These are phyloP conservation scores for Gymnorhina tibicen DNA, from an alignment of 2,113 vertebrate species.

Conservation along the genomic window DNA sequence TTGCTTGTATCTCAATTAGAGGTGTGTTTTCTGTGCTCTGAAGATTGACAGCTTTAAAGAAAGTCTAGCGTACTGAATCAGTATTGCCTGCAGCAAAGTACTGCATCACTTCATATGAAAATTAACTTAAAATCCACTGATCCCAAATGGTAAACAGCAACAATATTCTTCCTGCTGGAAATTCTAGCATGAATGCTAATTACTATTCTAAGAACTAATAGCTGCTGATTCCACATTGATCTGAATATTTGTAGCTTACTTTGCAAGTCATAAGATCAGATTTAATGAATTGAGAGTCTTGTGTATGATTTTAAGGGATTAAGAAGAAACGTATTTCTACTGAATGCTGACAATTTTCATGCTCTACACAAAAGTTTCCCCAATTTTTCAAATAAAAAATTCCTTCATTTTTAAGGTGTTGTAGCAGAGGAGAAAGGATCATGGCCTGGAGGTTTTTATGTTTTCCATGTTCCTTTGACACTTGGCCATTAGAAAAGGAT, in stretches of 20 bases:
- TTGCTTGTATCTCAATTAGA: neutral
- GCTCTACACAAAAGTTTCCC: neutral
- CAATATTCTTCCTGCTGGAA: neutral
- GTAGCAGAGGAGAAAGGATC: neutral
- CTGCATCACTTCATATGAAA: neutral
- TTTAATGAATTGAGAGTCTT: neutral
- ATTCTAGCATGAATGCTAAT: neutral
- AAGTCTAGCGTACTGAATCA: neutral
- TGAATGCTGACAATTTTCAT: neutral
- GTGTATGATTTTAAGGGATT: neutral
- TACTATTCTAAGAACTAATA: neutral
- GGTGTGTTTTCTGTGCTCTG: neutral
- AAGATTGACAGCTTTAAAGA: neutral
- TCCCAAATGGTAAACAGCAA: neutral
- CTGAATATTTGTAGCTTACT: neutral
- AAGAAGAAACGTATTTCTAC: neutral
- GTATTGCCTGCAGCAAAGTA: neutral
- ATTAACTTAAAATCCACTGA: neutral
- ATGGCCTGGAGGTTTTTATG: neutral
- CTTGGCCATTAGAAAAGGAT: neutral
- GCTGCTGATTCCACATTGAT: neutral
- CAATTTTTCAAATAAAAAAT: neutral
- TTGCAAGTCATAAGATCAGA: neutral
- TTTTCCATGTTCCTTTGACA: neutral
- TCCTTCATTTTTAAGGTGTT: neutral